These are phyloP conservation scores for Alentia gelatinosa DNA, from an alignment of 2,888 invertebrate species.

Conservation along the genomic window DNA sequence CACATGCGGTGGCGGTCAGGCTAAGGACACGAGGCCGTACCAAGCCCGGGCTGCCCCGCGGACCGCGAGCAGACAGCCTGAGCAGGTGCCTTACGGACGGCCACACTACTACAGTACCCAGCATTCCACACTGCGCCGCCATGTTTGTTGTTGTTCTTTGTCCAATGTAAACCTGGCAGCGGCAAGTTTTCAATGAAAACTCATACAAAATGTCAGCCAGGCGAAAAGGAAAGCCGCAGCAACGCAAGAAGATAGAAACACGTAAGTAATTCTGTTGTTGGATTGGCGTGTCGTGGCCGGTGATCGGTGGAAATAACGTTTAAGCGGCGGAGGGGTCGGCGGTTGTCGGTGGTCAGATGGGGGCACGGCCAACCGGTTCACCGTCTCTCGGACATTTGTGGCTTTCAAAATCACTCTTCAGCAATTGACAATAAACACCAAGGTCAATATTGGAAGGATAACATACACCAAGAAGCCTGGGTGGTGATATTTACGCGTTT, in stretches of 20 bases:
- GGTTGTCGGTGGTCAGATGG: conserved; percentile 39
- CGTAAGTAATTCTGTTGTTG: conserved; percentile 57
- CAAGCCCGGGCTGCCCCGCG: background rate
- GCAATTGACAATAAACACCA: background rate
- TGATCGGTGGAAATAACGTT: background rate
- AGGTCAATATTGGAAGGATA: background rate
- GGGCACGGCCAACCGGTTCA: background rate
- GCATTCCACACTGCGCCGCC: conserved; percentile 57
- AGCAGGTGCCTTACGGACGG: conserved; percentile 51
- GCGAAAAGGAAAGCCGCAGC: conserved; percentile 81
- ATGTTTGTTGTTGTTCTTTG: conserved; percentile 62
- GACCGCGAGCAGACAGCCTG: conserved; percentile 18
- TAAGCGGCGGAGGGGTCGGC: conserved; percentile 20
- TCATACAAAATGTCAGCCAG: conserved; percentile 76
- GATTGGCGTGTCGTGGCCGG: conserved; percentile 47
- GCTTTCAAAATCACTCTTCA: background rate
- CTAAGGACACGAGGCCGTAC: conserved; percentile 8
- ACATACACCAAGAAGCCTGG: background rate
- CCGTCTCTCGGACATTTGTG: background rate
- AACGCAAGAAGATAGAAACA: conserved; percentile 68
- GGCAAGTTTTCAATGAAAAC: conserved; percentile 62
- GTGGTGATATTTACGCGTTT: background rate
- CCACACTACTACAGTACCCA: conserved; percentile 48
- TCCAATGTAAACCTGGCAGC: conserved; percentile 58
- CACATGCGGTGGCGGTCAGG: conserved; percentile 17